Percentiles rank a stretch among this genome's conserved stretches.
phyloP scores from a whole-genome alignment of 2,113 vertebrate genomes.

The Alexandromys fortis region DNA sequence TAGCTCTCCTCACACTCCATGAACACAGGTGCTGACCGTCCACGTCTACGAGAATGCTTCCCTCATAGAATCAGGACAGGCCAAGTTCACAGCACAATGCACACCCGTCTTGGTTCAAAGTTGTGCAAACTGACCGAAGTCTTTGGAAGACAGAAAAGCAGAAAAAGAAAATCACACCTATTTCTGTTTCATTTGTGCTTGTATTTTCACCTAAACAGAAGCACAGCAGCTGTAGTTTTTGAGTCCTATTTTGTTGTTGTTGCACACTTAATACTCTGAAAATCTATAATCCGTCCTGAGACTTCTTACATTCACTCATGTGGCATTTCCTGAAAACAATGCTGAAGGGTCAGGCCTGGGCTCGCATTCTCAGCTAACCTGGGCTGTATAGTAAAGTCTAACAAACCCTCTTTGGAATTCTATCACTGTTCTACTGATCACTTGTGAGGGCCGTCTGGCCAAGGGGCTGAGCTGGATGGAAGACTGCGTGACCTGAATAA shows the following conservation, averaged over 20 bases:
- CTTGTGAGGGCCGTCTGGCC: no score
- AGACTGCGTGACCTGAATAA: no score
- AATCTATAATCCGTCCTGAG: background rate
- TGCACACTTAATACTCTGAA: background rate
- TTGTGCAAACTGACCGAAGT: background rate
- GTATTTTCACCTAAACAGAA: background rate
- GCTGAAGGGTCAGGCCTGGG: background rate
- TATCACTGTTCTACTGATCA: no score
- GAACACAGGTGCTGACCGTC: background rate
- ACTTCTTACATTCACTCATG: background rate
- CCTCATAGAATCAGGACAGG: fast-evolving
- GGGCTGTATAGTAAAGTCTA: background rate
- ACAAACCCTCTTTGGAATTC: background rate
- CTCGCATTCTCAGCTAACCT: background rate
- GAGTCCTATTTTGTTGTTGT: background rate
- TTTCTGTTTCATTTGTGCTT: background rate
- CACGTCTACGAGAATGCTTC: no score
- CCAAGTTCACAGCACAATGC: background rate
- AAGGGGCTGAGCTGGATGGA: no score
- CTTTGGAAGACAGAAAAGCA: background rate
- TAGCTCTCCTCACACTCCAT: background rate
- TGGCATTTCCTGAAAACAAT: background rate
- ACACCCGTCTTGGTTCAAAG: background rate
- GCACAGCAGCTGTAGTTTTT: background rate
- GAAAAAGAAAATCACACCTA: background rate